Evolutionary conservation across 2,113 vertebrate genomes (phyloP).

Genomic region (Tetrax tetrax): DNA sequence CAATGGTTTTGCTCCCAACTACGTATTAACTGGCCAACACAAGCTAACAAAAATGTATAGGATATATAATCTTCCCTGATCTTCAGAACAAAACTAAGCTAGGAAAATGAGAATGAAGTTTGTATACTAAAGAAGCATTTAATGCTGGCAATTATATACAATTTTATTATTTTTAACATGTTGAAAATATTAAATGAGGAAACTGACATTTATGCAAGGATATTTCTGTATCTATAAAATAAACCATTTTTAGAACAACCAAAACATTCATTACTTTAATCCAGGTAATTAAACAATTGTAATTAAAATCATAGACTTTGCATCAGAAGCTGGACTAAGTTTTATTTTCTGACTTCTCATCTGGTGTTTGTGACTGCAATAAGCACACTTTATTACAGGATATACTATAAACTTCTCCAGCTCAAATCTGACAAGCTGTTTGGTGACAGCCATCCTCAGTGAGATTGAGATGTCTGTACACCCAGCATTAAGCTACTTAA

Average conservation of each 20-base stretch:
- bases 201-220: not conserved
- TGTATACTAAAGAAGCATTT: not conserved
- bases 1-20: not conserved
- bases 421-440: not conserved
- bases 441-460: not conserved
- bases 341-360: slow-evolving; percentile 20
- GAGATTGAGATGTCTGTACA: slow-evolving; percentile 35
- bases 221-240: not conserved
- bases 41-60: not conserved
- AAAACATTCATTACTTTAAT: not conserved
- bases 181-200: not conserved
- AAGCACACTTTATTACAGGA: not conserved
- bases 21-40: not conserved
- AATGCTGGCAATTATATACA: not conserved
- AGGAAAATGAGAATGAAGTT: not conserved
- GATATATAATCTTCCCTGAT: not conserved
- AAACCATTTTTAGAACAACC: not conserved
- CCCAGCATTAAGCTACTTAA: slow-evolving; percentile 45
- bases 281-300: not conserved
- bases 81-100: not conserved
- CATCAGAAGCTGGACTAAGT: not conserved
- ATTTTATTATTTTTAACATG: not conserved
- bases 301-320: not conserved
- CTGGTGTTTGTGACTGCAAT: not conserved
- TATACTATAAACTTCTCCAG: not conserved